Evolutionary conservation across 2,797 vertebrate species (phyloP), one percentile per base, ranked within the genome.

Genomic region (Heteromormyrus szaboi): DNA sequence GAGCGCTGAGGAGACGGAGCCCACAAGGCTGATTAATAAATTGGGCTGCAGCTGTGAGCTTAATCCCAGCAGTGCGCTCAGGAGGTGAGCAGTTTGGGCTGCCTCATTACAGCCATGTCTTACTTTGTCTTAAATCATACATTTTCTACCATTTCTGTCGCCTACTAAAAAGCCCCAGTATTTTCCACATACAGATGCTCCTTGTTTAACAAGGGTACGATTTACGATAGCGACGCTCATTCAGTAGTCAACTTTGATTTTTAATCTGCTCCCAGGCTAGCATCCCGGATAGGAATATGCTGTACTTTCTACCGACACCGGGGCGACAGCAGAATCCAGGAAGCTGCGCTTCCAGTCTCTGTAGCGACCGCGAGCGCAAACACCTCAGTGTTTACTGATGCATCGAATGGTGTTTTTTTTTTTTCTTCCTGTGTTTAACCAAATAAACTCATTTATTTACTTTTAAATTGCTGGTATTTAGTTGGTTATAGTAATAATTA

Each of bases 101-200:
- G 44, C 62, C 86, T 83, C 41, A 68, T 87, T 48, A 87, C 33
- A 54, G 14, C 65, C 29, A 81, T 37, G 50, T 87, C 89, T 87
- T 37, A 87, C 65, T 87, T 51, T 14, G 56, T 25, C 29, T 51
- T 56, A 56, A 86, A 56, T 56, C 85, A 56, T 56, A 53, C 83
- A 86, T 19, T 37, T 17, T 37, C 85, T 86, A 14, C 51, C 29
- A 56, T 56, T n/a, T 56, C 50, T 33, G 25, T 33, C 25, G n/a
- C n/a, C 46, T 25, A 51, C 11, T 50, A 56, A 37, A 86, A 54
- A 2, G 0, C 84, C 84, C 29, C 6, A 11, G 7, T 8, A 33
- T 54, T 86, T 86, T 19, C 65, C 9, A 68, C 25, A 29, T 68
- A 33, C 62, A 68, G 62, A 68, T 33, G 62, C 11, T 68, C 11